A percentile compares a stretch with the other conserved stretches of the same genome.
These are phyloP conservation scores for Oryzaephilus surinamensis DNA, from an alignment of 1,140 invertebrate genomes.

Conservation along the genomic window DNA sequence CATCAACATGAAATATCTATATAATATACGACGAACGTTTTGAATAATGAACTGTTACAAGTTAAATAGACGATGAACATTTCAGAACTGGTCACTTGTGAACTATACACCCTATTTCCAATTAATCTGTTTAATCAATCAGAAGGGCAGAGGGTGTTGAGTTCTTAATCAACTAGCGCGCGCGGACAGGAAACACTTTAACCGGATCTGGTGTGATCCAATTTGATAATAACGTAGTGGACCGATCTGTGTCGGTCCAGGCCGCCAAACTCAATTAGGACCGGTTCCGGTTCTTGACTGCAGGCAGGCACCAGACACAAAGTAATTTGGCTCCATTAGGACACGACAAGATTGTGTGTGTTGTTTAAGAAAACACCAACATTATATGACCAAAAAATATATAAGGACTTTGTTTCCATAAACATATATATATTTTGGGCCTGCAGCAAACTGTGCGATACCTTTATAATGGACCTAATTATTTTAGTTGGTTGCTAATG, in stretches of 20 bases:
- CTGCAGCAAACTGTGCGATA: too few species aligned
- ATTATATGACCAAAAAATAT: constrained; percentile 7
- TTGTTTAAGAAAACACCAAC: constrained; percentile 29
- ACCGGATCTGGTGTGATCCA: constrained; percentile 16
- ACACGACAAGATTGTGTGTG: constrained; percentile 30
- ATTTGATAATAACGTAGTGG: constrained; percentile 20
- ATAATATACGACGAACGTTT: too few species aligned
- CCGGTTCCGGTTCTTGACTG: constrained; percentile 26
- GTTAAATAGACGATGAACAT: too few species aligned
- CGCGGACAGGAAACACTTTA: constrained; percentile 9
- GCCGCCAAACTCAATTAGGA: constrained; percentile 29
- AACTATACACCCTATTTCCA: constrained; percentile 2
- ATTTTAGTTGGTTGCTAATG: too few species aligned
- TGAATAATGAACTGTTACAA: too few species aligned
- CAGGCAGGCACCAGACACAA: constrained; percentile 14
- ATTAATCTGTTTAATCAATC: constrained; percentile 12
- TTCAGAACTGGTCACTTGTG: constrained; percentile 7
- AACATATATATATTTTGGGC: too few species aligned
- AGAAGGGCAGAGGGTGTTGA: constrained; percentile 8
- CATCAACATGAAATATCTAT: too few species aligned
- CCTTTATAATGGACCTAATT: too few species aligned
- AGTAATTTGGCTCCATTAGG: constrained; percentile 29
- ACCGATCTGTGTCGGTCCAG: constrained; percentile 21
- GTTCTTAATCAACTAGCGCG: constrained; percentile 10
- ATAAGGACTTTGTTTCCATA: too few species aligned